phyloP scores from a whole-genome alignment of 2,113 vertebrate genomes.

The Nanorana parkeri region DNA sequence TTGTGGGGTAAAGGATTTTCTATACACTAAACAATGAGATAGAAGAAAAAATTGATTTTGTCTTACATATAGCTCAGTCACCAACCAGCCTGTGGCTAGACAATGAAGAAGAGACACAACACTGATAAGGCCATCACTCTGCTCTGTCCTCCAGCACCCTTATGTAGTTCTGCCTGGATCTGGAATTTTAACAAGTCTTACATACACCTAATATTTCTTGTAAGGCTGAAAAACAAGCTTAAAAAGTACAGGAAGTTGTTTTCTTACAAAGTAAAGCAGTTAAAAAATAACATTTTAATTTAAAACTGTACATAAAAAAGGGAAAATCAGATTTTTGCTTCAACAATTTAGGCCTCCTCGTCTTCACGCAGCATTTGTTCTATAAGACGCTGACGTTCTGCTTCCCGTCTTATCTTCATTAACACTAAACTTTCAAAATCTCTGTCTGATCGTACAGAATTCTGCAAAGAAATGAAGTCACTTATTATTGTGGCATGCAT shows the following conservation, averaged over 20 bases:
- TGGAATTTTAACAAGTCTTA: no score
- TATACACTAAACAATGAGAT: no score
- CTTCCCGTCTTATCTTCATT: slow-evolving; percentile 95
- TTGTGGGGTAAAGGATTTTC: no score
- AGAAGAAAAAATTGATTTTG: no score
- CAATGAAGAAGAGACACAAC: no score
- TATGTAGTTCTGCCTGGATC: no score
- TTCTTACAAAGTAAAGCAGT: background rate
- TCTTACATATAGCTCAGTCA: no score
- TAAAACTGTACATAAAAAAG: background rate
- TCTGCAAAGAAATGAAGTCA: slow-evolving; percentile 67
- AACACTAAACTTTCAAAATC: slow-evolving; percentile 96
- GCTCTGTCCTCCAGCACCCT: no score
- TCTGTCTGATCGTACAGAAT: slow-evolving; percentile 78
- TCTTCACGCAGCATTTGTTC: slow-evolving; percentile 88
- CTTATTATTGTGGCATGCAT: slow-evolving; percentile 4
- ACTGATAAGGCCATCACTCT: no score
- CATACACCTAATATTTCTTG: no score
- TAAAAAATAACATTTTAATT: background rate
- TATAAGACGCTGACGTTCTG: slow-evolving; percentile 90
- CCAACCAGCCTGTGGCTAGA: no score
- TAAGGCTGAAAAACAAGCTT: background rate
- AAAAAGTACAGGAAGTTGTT: background rate
- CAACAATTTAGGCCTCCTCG: slow-evolving; percentile 68
- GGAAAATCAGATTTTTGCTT: background rate